phyloP scores from a whole-genome alignment of 2,797 vertebrate species.

The Rhinoraja longicauda region DNA sequence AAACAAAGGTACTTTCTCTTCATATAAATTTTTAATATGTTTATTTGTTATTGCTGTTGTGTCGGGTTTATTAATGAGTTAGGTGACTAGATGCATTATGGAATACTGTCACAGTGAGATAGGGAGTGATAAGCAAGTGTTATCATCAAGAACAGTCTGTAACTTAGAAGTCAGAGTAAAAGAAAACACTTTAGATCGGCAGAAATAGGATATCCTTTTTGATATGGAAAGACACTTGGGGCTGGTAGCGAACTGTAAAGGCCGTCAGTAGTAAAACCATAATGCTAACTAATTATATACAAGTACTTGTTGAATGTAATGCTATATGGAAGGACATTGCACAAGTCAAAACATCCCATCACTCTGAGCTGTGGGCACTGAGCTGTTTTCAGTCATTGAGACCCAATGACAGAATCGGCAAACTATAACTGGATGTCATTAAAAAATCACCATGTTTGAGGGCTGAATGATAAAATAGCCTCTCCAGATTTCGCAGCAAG shows the following conservation, averaged over 20 bases:
- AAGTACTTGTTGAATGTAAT: slow-evolving; percentile 90
- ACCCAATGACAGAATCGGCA: slow-evolving; percentile 61
- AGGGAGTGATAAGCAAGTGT: neutral
- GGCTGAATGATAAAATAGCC: slow-evolving; percentile 13
- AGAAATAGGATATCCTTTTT: slow-evolving; percentile 71
- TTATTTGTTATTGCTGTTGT: neutral
- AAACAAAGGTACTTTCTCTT: neutral
- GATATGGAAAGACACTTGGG: slow-evolving; percentile 66
- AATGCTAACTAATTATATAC: slow-evolving; percentile 82
- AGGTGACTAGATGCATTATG: neutral
- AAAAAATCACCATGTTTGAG: slow-evolving; percentile 27
- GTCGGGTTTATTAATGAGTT: neutral
- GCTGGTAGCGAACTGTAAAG: slow-evolving; percentile 73
- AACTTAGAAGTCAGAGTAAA: slow-evolving; percentile 1
- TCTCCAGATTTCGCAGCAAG: slow-evolving; percentile 1
- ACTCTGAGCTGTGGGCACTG: slow-evolving; percentile 78
- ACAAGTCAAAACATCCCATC: slow-evolving; percentile 96
- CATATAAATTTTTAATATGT: no score
- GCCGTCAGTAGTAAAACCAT: slow-evolving; percentile 61
- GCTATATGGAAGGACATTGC: slow-evolving; percentile 96
- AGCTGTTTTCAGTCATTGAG: slow-evolving; percentile 84
- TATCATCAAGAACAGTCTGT: slow-evolving; percentile 31
- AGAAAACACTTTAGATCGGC: slow-evolving; percentile 43
- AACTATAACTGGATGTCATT: slow-evolving; percentile 32
- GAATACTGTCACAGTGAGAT: neutral